Evolutionary conservation across 2,797 vertebrate species (phyloP).

Genomic region (Acridotheres tristis): DNA sequence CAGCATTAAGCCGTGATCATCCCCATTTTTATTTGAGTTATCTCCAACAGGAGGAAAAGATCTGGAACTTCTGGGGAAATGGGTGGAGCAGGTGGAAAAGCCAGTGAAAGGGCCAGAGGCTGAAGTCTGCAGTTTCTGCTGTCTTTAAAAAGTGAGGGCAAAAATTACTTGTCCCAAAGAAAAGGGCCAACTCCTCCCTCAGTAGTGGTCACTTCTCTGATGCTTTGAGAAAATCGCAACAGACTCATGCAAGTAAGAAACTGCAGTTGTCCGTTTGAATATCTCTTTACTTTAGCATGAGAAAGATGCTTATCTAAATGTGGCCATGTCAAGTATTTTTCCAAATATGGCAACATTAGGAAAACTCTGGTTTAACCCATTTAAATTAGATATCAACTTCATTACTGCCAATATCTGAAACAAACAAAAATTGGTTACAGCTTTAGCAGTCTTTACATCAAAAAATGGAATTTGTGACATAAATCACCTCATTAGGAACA

Average conservation of each 20-base stretch:
- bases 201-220: not conserved
- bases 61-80: not conserved
- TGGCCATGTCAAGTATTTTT: not conserved
- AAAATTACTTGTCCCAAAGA: not conserved
- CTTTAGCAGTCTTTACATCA: not conserved
- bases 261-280: rapidly evolving
- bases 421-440: not conserved
- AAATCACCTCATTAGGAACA: not conserved
- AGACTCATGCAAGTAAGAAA: not conserved
- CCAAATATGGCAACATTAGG: not conserved
- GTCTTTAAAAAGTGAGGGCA: not conserved
- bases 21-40: too few relatives aligned
- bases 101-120: not conserved
- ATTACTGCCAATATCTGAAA: not conserved
- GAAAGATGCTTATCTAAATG: not conserved
- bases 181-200: not conserved
- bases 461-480: not conserved
- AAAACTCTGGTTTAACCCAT: not conserved
- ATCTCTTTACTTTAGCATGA: not conserved
- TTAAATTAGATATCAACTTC: not conserved
- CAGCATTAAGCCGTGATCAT: too few relatives aligned
- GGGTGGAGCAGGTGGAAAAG: not conserved
- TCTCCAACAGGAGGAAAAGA: not conserved
- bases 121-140: not conserved
- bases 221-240: not conserved